Conservation (phyloP, 92 coral and sea anemone genomes). For the Phenganax marumi region DNA sequence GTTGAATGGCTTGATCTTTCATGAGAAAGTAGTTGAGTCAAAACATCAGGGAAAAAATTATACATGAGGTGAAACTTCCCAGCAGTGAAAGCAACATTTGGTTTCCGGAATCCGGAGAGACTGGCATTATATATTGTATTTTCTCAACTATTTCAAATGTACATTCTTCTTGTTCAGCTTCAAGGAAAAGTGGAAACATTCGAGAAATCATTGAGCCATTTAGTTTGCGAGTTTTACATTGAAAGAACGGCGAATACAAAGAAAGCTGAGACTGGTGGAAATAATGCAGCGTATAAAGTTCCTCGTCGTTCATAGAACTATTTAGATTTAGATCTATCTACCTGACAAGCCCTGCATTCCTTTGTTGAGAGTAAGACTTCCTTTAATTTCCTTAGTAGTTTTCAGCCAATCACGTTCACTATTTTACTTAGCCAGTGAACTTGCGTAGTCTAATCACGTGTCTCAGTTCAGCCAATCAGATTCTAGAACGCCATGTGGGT, state of each 20-base stretch:
- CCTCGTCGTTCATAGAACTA: neutral
- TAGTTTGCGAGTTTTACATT: slow-evolving; percentile 89
- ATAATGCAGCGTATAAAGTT: slow-evolving; percentile 64
- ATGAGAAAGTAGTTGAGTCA: slow-evolving; percentile 87
- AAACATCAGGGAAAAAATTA: slow-evolving; percentile 70
- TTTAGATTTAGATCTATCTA: neutral
- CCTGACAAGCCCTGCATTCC: slow-evolving; percentile 57
- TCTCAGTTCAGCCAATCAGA: slow-evolving; percentile 57
- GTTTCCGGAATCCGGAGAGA: neutral
- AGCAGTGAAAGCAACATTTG: neutral
- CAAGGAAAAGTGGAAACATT: slow-evolving; percentile 88
- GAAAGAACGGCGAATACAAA: slow-evolving; percentile 70
- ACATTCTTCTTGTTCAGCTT: slow-evolving; percentile 47
- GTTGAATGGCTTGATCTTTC: slow-evolving; percentile 91
- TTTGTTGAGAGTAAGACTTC: slow-evolving; percentile 74
- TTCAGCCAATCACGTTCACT: too few relatives aligned
- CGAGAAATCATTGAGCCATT: slow-evolving; percentile 86
- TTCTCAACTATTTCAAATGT: neutral
- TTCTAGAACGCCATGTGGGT: too few relatives aligned
- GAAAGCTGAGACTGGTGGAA: slow-evolving; percentile 64
- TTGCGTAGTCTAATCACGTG: too few relatives aligned
- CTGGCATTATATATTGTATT: neutral
- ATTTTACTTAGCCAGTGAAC: too few relatives aligned
- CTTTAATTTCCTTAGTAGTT: slow-evolving; percentile 88
- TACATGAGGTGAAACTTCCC: slow-evolving; percentile 63